Percentiles rank a stretch among this genome's conserved stretches.
These are phyloP conservation scores for Dromaius novaehollandiae DNA, from an alignment of 2,113 vertebrate species.

Conservation along the genomic window DNA sequence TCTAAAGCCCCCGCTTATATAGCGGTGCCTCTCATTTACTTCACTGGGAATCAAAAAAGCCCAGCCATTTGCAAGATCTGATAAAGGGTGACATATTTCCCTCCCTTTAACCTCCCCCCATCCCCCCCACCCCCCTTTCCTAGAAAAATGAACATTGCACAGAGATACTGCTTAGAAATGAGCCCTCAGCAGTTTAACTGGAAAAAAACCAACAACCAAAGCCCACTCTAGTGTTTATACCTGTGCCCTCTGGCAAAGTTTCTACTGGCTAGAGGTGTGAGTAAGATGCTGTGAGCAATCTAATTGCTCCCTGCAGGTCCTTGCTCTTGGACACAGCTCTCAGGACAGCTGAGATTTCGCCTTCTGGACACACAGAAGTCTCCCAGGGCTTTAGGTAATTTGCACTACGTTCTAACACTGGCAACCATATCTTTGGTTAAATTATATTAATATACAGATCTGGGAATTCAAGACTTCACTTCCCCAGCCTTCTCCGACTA, in stretches of 20 bases:
- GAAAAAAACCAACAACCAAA: slow-evolving; percentile 66
- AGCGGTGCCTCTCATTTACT: neutral
- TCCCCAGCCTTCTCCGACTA: neutral
- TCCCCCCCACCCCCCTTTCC: neutral
- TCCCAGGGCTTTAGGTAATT: slow-evolving; percentile 65
- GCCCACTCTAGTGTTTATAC: slow-evolving; percentile 61
- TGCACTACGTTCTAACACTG: slow-evolving; percentile 57
- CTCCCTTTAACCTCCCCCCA: slow-evolving; percentile 51
- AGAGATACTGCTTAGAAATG: slow-evolving; percentile 67
- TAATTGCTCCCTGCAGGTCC: slow-evolving; percentile 79
- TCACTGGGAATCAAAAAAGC: slow-evolving; percentile 21
- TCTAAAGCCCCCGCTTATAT: neutral
- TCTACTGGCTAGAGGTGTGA: slow-evolving; percentile 64
- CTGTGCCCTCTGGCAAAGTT: slow-evolving; percentile 72
- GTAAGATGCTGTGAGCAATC: slow-evolving; percentile 74
- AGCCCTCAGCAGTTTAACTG: slow-evolving; percentile 71
- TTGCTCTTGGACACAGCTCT: slow-evolving; percentile 67
- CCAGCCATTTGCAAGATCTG: slow-evolving; percentile 39
- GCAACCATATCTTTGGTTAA: slow-evolving; percentile 65
- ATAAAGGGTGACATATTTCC: slow-evolving; percentile 44
- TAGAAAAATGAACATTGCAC: slow-evolving; percentile 28
- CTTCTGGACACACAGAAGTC: slow-evolving; percentile 69
- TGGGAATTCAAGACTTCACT: slow-evolving; percentile 38
- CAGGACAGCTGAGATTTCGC: slow-evolving; percentile 72
- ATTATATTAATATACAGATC: slow-evolving; percentile 65